These are phyloP conservation scores for Mnemiopsis leidyi DNA, from an alignment of 37 sponge, comb jelly and placozoan genomes.

Conservation along the genomic window DNA sequence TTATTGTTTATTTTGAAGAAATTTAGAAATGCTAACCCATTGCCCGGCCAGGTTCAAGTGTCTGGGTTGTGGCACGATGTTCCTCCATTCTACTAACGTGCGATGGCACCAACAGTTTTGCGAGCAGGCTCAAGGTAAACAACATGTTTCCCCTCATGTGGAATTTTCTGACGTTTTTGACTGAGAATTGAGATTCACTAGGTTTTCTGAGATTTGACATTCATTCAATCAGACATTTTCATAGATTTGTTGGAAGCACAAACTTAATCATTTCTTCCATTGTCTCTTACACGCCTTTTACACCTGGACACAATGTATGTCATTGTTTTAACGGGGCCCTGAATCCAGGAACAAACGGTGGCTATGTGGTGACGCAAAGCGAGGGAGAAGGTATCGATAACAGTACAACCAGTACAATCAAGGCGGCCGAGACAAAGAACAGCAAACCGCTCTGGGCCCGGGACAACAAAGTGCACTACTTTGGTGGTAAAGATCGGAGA, in stretches of 20 bases:
- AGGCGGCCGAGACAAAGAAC: not conserved
- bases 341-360: constrained; percentile 35
- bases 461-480: not conserved
- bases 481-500: not conserved
- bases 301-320: too few species aligned
- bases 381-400: constrained; percentile 9
- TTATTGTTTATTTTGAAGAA: too few species aligned
- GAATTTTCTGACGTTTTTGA: too few species aligned
- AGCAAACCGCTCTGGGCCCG: not conserved
- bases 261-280: too few species aligned
- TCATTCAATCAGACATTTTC: too few species aligned
- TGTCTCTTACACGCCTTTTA: too few species aligned
- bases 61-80: constrained; percentile 31
- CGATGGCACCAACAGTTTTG: constrained; percentile 46
- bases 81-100: constrained; percentile 52
- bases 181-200: too few species aligned
- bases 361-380: constrained; percentile 49
- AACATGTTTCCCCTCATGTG: too few species aligned
- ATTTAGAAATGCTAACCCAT: too few species aligned
- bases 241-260: too few species aligned
- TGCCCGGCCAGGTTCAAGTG: constrained; percentile 62
- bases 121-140: not conserved
- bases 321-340: too few species aligned
- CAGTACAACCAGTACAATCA: not conserved
- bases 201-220: too few species aligned